A percentile compares a stretch with the other conserved stretches of the same genome.
phyloP scores from a whole-genome alignment of 92 coral and sea anemone genomes.

The Blastomussa wellsi region DNA sequence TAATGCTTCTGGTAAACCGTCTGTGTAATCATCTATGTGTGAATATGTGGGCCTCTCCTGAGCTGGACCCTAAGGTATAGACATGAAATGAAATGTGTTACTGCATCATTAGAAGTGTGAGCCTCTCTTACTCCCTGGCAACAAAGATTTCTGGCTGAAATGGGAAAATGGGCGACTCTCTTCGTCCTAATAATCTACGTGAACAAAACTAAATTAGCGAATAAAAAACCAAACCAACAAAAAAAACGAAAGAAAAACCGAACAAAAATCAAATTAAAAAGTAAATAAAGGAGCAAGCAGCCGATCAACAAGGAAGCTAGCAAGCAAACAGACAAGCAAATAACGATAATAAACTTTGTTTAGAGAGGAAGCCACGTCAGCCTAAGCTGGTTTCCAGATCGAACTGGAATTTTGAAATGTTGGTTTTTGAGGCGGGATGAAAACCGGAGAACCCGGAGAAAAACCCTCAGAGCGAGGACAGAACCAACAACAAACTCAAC shows the following conservation, averaged over 20 bases:
- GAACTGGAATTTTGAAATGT: too few relatives aligned
- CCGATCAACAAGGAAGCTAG: neutral
- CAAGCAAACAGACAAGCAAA: too few relatives aligned
- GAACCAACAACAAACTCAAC: too few relatives aligned
- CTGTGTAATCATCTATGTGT: conserved; percentile 55
- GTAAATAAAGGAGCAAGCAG: neutral
- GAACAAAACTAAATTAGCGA: neutral
- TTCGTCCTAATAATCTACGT: neutral
- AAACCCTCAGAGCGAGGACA: too few relatives aligned
- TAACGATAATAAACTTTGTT: too few relatives aligned
- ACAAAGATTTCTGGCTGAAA: neutral
- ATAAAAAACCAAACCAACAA: too few relatives aligned
- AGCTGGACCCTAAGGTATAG: conserved; percentile 12
- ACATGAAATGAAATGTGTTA: neutral
- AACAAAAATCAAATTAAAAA: neutral
- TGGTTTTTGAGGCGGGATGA: too few relatives aligned
- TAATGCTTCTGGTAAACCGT: conserved; percentile 54
- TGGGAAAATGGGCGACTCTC: neutral
- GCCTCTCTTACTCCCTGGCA: neutral
- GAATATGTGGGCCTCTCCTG: conserved; percentile 20
- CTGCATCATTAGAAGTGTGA: neutral
- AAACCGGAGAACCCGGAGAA: too few relatives aligned
- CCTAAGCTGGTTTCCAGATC: too few relatives aligned
- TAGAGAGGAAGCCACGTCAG: too few relatives aligned
- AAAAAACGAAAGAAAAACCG: neutral